Evolutionary conservation across 64 coral and sea anemone genomes (phyloP).

Genomic region (Actinia equina): DNA sequence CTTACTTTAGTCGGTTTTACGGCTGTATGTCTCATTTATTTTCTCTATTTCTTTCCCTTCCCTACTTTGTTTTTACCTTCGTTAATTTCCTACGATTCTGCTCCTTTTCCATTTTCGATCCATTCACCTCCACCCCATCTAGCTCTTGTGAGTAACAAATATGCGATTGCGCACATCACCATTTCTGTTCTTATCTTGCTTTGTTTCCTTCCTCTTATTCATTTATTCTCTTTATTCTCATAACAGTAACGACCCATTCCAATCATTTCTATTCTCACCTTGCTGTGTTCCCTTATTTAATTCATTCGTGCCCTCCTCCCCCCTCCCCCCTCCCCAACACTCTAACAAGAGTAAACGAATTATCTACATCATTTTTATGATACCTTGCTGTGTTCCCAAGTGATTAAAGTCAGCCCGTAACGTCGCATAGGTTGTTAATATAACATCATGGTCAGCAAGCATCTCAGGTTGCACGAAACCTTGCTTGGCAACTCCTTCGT

Average conservation of each 20-base stretch:
- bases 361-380: background rate
- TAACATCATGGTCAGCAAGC: conserved; percentile 85
- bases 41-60: background rate
- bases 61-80: background rate
- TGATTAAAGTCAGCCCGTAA: conserved; percentile 91
- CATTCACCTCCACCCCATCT: background rate
- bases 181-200: no score
- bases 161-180: no score
- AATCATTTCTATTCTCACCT: no score
- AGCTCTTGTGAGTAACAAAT: no score
- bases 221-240: no score
- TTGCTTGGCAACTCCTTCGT: conserved; percentile 84
- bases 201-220: no score
- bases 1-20: no score
- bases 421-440: conserved; percentile 90
- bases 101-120: background rate
- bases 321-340: no score
- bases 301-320: no score
- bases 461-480: conserved; percentile 85
- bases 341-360: background rate
- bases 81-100: no score
- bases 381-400: conserved; percentile 64
- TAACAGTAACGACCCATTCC: no score
- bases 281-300: no score
- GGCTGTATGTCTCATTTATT: background rate